Conservation (phyloP, 2,888 invertebrate species). For the Crossocerus cetratus region DNA sequence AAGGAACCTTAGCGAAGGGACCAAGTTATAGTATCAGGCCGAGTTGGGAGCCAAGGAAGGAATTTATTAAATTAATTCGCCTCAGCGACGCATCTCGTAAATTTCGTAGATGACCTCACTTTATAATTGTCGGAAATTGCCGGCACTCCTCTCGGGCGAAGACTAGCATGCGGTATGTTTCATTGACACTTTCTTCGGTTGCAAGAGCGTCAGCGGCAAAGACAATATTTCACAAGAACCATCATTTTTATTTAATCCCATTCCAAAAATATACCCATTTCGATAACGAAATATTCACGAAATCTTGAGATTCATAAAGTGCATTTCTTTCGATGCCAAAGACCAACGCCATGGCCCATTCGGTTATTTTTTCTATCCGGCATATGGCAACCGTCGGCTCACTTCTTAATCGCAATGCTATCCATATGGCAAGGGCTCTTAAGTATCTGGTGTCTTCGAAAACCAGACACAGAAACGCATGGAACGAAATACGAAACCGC, state of each 20-base stretch:
- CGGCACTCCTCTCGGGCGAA: constrained; percentile 43
- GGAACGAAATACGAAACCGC: background rate
- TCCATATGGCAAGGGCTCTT: constrained; percentile 67
- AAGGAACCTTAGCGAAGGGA: constrained; percentile 31
- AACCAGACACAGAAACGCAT: background rate
- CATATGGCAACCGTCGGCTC: constrained; percentile 63
- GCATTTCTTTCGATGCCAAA: background rate
- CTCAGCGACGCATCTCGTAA: constrained; percentile 76
- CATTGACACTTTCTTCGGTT: constrained; percentile 44
- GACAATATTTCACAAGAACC: no score
- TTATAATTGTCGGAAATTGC: constrained; percentile 75
- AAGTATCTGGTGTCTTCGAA: constrained; percentile 6
- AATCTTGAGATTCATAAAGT: background rate
- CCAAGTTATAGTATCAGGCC: constrained; percentile 33
- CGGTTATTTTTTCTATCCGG: constrained; percentile 14
- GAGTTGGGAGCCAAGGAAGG: constrained; percentile 66
- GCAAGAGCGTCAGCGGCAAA: constrained; percentile 13
- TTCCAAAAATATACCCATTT: no score
- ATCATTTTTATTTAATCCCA: no score
- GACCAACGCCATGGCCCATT: background rate
- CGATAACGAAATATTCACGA: no score
- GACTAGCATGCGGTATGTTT: constrained; percentile 39
- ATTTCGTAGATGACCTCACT: constrained; percentile 76
- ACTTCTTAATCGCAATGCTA: constrained; percentile 65
- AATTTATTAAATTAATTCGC: constrained; percentile 77